Percentiles rank a stretch among this genome's conserved stretches.
These are phyloP conservation scores for Gymnobelideus leadbeateri DNA, from an alignment of 2,113 vertebrate species.

Conservation along the genomic window DNA sequence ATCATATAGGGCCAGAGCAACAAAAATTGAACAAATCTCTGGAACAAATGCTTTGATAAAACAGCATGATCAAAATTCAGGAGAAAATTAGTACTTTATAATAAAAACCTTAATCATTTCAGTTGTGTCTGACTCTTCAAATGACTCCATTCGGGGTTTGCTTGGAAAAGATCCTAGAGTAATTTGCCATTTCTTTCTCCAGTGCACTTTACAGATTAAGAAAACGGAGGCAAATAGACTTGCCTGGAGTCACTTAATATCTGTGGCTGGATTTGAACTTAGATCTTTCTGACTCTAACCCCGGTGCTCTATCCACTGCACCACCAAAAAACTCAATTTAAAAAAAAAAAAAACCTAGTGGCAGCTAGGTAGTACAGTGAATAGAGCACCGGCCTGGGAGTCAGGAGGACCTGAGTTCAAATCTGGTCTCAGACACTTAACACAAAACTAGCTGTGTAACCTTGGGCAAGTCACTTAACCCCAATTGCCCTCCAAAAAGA, in stretches of 20 bases:
- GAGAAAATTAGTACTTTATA: constrained; percentile 28
- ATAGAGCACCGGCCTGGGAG: too few species aligned
- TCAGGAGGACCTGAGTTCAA: too few species aligned
- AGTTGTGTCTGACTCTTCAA: not conserved
- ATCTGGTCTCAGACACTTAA: too few species aligned
- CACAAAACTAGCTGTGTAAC: too few species aligned
- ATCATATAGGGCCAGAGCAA: not conserved
- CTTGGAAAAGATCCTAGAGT: not conserved
- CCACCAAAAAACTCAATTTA: not conserved
- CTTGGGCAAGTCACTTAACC: too few species aligned
- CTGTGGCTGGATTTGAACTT: not conserved
- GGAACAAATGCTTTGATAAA: constrained; percentile 33
- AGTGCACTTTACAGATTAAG: not conserved
- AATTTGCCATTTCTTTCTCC: not conserved
- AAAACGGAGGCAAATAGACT: not conserved
- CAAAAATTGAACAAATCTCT: constrained; percentile 16
- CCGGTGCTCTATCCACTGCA: not conserved
- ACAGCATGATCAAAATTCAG: not conserved
- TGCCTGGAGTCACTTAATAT: not conserved
- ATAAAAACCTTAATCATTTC: constrained; percentile 2
- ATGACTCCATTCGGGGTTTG: not conserved
- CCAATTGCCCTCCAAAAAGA: too few species aligned
- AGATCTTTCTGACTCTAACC: not conserved
- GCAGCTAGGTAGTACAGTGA: too few species aligned
- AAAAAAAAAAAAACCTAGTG: too few species aligned